Evolutionary conservation across 2,888 invertebrate species (phyloP).

Genomic region (Hecatera dysodea): DNA sequence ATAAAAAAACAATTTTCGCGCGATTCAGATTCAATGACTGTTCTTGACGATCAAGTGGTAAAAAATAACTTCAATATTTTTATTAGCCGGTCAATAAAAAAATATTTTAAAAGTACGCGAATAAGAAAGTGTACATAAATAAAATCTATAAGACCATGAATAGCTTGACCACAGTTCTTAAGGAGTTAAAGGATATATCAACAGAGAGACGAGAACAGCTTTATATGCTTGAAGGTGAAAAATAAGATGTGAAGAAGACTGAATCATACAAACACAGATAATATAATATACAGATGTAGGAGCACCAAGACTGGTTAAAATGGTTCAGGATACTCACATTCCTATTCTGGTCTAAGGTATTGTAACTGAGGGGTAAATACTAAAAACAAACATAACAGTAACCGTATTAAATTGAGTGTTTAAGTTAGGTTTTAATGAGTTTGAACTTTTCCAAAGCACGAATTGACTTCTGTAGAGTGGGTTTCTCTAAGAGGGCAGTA

Average conservation of each 20-base stretch:
- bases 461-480: background rate
- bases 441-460: background rate
- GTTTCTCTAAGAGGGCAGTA: background rate
- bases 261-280: background rate
- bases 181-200: background rate
- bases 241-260: background rate
- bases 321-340: conserved; percentile 30
- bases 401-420: conserved; percentile 13
- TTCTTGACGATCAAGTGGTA: background rate
- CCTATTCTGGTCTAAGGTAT: conserved; percentile 13
- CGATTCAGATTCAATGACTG: background rate
- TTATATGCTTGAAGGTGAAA: background rate
- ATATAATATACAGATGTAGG: background rate
- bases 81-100: too few species aligned
- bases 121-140: background rate
- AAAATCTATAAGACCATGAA: background rate
- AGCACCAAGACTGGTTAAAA: background rate
- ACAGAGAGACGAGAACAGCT: background rate
- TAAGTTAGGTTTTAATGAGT: background rate
- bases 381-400: conserved; percentile 34
- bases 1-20: background rate
- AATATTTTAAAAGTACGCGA: background rate
- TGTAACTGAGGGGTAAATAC: conserved; percentile 18
- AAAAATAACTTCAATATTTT: background rate
- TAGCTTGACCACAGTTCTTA: background rate